phyloP scores from a whole-genome alignment of 2,113 vertebrate genomes.

The Nettapus auritus region DNA sequence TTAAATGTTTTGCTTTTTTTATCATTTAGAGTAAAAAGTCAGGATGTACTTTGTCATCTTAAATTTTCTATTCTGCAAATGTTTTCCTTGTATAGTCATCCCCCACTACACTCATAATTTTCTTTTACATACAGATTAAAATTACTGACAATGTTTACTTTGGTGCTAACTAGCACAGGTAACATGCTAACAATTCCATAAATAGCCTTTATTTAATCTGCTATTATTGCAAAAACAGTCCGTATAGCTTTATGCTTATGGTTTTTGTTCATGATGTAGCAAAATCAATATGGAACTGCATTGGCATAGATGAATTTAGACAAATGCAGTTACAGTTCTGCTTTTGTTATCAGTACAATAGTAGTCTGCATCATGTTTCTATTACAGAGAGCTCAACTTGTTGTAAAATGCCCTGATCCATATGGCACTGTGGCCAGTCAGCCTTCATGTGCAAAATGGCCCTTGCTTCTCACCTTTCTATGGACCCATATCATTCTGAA shows the following conservation, averaged over 20 bases:
- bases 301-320: not conserved
- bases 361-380: fast-evolving
- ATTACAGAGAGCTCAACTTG: not conserved
- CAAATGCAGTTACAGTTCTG: not conserved
- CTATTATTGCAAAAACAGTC: not conserved
- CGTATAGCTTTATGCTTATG: fast-evolving
- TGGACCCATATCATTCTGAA: not conserved
- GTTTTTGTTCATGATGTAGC: not conserved
- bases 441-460: not conserved
- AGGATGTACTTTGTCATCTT: not conserved
- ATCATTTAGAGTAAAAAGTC: not conserved
- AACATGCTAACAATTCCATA: not conserved
- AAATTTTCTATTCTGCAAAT: not conserved
- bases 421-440: not conserved
- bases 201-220: not conserved
- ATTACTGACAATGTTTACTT: not conserved
- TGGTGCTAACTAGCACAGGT: not conserved
- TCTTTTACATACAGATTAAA: not conserved
- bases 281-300: not conserved
- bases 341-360: not conserved
- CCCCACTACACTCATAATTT: not conserved
- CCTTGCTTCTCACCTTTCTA: not conserved
- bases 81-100: not conserved
- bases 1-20: not conserved
- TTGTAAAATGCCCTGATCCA: not conserved